Evolutionary conservation across 2,113 vertebrate species (phyloP).

Genomic region (Hydrolagus affinis): DNA sequence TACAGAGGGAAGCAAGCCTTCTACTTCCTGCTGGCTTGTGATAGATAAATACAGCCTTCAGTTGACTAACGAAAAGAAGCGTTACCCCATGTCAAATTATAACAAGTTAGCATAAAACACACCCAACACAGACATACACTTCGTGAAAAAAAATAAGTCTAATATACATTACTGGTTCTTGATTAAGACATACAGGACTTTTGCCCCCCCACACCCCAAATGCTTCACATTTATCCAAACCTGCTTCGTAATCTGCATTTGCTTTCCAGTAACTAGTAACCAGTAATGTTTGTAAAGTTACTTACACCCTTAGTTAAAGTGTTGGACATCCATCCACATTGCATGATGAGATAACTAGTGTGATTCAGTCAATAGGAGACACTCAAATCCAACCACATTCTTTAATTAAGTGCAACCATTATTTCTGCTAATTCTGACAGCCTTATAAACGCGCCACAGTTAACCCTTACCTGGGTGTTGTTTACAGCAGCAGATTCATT

Average conservation of each 20-base stretch:
- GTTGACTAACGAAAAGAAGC: constrained; percentile 5
- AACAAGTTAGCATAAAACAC: neutral
- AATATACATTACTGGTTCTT: neutral
- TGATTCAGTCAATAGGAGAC: neutral
- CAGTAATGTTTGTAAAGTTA: neutral
- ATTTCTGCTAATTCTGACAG: too few species aligned
- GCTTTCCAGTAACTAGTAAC: neutral
- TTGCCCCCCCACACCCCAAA: too few species aligned
- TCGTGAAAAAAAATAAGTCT: neutral
- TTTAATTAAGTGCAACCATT: too few species aligned
- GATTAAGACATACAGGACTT: neutral
- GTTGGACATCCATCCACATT: neutral
- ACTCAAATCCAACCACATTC: too few species aligned
- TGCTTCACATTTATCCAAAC: neutral
- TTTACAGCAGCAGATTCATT: too few species aligned
- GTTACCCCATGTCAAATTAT: constrained; percentile 8
- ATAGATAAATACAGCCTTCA: constrained; percentile 10
- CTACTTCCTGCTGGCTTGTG: constrained; percentile 21
- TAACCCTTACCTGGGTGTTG: too few species aligned
- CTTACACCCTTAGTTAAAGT: too few species aligned
- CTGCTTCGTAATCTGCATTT: neutral
- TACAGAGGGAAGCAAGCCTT: neutral
- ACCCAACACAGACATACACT: too few species aligned
- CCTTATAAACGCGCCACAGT: too few species aligned
- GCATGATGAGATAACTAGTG: neutral